phyloP scores from a whole-genome alignment of 2,888 invertebrate genomes.

The Troides aeacus region DNA sequence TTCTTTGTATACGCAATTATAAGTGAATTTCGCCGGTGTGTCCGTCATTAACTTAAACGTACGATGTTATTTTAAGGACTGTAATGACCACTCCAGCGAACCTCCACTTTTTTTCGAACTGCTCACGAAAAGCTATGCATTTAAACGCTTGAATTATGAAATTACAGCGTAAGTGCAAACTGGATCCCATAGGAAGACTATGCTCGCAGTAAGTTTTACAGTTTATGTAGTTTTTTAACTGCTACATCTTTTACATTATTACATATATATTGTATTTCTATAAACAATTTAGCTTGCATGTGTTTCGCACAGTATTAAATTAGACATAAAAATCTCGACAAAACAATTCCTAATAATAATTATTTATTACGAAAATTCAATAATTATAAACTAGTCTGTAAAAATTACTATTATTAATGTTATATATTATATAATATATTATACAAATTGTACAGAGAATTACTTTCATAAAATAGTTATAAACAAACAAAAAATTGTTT shows the following conservation, averaged over 20 bases:
- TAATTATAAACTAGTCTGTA: no score
- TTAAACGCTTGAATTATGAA: conserved; percentile 80
- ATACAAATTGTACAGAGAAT: no score
- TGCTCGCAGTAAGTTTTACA: conserved; percentile 20
- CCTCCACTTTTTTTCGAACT: conserved; percentile 61
- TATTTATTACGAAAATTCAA: no score
- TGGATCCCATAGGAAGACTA: conserved; percentile 48
- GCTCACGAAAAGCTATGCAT: conserved; percentile 78
- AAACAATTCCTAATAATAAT: no score
- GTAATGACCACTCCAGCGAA: conserved; percentile 72
- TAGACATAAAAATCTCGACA: no score
- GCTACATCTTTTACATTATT: neutral
- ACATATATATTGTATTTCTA: neutral
- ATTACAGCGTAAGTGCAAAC: conserved; percentile 77
- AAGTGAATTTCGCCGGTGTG: conserved; percentile 78
- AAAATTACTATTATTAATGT: no score
- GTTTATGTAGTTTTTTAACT: conserved; percentile 23
- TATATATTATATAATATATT: no score
- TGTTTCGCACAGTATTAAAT: neutral
- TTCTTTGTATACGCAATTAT: conserved; percentile 77
- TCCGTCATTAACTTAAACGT: conserved; percentile 80
- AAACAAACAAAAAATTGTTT: no score
- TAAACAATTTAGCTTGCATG: neutral
- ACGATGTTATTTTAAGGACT: conserved; percentile 79
- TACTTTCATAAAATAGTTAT: no score